Percentiles rank a stretch among this genome's conserved stretches.
Evolutionary conservation across 2,888 invertebrate genomes (phyloP).

Genomic region (Folsomia candida): DNA sequence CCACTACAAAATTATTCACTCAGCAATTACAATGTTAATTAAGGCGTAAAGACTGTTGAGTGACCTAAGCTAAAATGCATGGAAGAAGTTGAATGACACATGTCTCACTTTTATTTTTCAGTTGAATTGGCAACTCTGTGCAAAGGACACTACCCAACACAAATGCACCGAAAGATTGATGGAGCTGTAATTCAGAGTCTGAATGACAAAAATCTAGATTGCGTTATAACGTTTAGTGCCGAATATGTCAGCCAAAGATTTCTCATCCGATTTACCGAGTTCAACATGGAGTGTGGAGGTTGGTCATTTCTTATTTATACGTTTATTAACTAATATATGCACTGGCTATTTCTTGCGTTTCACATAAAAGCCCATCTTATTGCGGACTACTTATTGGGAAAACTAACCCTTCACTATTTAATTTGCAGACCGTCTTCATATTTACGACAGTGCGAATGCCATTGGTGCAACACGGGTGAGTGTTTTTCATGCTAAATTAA

Average conservation of each 20-base stretch:
- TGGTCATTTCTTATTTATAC: too few species aligned
- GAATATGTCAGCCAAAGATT: slow-evolving; percentile 90
- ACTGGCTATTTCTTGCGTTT: too few species aligned
- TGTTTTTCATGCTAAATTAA: too few species aligned
- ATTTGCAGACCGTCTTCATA: slow-evolving; percentile 88
- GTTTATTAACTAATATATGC: too few species aligned
- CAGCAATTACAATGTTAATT: too few species aligned
- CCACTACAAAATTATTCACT: too few species aligned
- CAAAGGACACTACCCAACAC: slow-evolving; percentile 84
- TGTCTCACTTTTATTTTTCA: slow-evolving; percentile 39
- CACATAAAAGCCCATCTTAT: too few species aligned
- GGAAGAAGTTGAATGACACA: too few species aligned
- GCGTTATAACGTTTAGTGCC: slow-evolving; percentile 90
- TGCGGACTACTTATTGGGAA: too few species aligned
- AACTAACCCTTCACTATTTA: too few species aligned
- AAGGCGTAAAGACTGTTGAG: too few species aligned
- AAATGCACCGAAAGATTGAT: slow-evolving; percentile 84
- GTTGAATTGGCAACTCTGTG: slow-evolving; percentile 81
- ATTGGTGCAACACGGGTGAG: slow-evolving; percentile 80
- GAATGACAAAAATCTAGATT: slow-evolving; percentile 86
- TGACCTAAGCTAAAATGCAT: too few species aligned
- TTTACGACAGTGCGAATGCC: slow-evolving; percentile 89
- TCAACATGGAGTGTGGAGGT: slow-evolving; percentile 90
- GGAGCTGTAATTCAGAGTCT: slow-evolving; percentile 86
- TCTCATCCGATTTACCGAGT: slow-evolving; percentile 87